A percentile compares a stretch with the other conserved stretches of the same genome.
These are phyloP conservation scores for Brachionus koreanus DNA, from an alignment of 1,140 invertebrate genomes.

Conservation along the genomic window DNA sequence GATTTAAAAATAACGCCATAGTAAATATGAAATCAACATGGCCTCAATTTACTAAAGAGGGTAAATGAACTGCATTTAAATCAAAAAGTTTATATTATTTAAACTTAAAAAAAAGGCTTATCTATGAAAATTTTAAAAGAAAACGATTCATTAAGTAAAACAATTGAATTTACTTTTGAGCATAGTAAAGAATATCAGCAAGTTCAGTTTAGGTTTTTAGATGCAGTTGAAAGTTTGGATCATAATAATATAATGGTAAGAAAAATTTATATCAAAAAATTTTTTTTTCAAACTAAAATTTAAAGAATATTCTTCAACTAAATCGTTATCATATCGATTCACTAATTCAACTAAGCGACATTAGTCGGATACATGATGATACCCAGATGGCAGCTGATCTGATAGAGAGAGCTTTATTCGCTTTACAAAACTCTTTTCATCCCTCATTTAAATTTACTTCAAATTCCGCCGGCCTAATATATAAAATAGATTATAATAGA, in stretches of 20 bases:
- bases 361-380: slow-evolving; percentile 75
- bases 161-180: slow-evolving; percentile 69
- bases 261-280: not conserved
- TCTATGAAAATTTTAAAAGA: slow-evolving; percentile 68
- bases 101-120: slow-evolving; percentile 65
- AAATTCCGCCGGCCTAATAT: not conserved
- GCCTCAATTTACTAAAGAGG: slow-evolving; percentile 8
- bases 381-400: slow-evolving; percentile 72
- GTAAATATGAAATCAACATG: slow-evolving; percentile 14
- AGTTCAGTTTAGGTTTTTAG: slow-evolving; percentile 69
- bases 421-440: slow-evolving; percentile 74
- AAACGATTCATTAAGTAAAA: slow-evolving; percentile 60
- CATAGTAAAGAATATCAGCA: slow-evolving; percentile 73
- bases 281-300: slow-evolving; percentile 39
- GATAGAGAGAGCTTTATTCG: slow-evolving; percentile 72
- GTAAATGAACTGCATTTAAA: not conserved
- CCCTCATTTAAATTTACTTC: slow-evolving; percentile 70
- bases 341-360: slow-evolving; percentile 77
- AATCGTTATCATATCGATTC: slow-evolving; percentile 78
- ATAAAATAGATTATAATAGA: slow-evolving; percentile 69
- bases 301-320: slow-evolving; percentile 67
- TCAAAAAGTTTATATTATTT: no score
- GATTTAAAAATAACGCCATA: slow-evolving; percentile 29
- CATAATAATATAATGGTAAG: slow-evolving; percentile 73
- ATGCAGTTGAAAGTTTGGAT: slow-evolving; percentile 74